These are phyloP conservation scores for Micrasema minimum DNA, from an alignment of 1,140 invertebrate species.

Conservation along the genomic window DNA sequence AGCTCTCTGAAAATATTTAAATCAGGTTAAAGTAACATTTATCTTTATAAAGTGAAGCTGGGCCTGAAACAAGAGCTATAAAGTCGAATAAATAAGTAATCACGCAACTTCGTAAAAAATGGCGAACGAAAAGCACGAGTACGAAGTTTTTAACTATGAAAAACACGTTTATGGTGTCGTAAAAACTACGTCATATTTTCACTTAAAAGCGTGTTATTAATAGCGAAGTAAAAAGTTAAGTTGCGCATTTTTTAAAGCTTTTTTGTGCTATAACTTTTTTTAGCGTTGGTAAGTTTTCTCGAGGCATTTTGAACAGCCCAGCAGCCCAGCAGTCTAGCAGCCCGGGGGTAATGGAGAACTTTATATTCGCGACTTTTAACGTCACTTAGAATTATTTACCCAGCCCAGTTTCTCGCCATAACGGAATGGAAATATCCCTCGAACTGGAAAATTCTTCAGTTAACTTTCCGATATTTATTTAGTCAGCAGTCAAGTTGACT, in stretches of 20 bases:
- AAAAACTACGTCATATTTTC: background rate
- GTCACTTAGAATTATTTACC: constrained; percentile 39
- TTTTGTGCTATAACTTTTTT: constrained; percentile 13
- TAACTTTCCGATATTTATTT: constrained; percentile 23
- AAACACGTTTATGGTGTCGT: background rate
- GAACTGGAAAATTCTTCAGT: constrained; percentile 20
- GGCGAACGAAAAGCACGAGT: too few relatives aligned
- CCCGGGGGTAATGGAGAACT: constrained; percentile 28
- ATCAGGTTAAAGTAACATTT: too few relatives aligned
- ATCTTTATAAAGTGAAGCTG: too few relatives aligned
- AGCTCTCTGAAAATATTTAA: too few relatives aligned
- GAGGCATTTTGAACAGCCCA: constrained; percentile 14
- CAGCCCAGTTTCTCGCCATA: constrained; percentile 9
- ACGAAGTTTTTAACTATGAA: too few relatives aligned
- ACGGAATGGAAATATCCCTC: constrained; percentile 20
- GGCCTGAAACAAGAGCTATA: too few relatives aligned
- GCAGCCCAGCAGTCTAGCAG: too few relatives aligned
- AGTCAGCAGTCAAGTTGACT: constrained; percentile 28
- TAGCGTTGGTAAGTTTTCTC: constrained; percentile 17
- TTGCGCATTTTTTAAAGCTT: constrained; percentile 10
- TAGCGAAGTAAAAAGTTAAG: constrained; percentile 2
- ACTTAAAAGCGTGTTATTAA: background rate
- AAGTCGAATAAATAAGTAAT: too few relatives aligned
- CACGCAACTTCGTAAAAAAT: too few relatives aligned
- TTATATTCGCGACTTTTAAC: constrained; percentile 33